phyloP scores from a whole-genome alignment of 2,888 invertebrate genomes.

The Prenolepis imparis region DNA sequence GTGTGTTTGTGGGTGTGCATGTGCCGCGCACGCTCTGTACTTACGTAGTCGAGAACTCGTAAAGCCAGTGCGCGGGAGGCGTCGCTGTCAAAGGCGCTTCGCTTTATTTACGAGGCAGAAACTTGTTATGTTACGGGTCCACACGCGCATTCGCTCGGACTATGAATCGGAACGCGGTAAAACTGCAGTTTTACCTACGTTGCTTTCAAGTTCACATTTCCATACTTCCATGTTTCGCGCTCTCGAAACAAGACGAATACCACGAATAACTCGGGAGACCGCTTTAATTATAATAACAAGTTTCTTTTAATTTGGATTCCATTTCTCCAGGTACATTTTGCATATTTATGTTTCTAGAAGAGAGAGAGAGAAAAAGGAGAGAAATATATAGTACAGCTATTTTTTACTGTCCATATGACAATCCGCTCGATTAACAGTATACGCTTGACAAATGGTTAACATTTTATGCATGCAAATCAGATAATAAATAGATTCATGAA shows the following conservation, averaged over 20 bases:
- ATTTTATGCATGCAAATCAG: conserved; percentile 45
- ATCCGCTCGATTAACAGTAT: conserved; percentile 3
- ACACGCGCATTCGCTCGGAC: conserved; percentile 10
- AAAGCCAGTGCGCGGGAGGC: conserved; percentile 49
- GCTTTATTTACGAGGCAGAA: conserved; percentile 56
- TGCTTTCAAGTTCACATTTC: conserved; percentile 24
- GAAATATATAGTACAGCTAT: not conserved
- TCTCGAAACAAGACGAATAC: conserved; percentile 11
- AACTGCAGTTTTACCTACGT: not conserved
- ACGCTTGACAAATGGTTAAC: conserved; percentile 2
- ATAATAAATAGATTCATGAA: conserved; percentile 42
- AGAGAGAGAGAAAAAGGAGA: not conserved
- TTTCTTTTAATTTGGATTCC: not conserved
- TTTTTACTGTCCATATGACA: not conserved
- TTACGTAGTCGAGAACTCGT: conserved; percentile 38
- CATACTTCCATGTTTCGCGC: not conserved
- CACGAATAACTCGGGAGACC: not conserved
- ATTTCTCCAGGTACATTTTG: not conserved
- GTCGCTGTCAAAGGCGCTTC: conserved; percentile 52
- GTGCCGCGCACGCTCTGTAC: not conserved
- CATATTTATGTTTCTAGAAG: not conserved
- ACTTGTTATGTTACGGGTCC: conserved; percentile 42
- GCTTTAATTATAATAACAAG: conserved; percentile 38
- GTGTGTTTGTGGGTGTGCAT: not conserved
- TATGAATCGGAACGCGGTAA: conserved; percentile 24